Conservation (phyloP, 2,797 vertebrate genomes). For the Arremon brunneinucha region DNA sequence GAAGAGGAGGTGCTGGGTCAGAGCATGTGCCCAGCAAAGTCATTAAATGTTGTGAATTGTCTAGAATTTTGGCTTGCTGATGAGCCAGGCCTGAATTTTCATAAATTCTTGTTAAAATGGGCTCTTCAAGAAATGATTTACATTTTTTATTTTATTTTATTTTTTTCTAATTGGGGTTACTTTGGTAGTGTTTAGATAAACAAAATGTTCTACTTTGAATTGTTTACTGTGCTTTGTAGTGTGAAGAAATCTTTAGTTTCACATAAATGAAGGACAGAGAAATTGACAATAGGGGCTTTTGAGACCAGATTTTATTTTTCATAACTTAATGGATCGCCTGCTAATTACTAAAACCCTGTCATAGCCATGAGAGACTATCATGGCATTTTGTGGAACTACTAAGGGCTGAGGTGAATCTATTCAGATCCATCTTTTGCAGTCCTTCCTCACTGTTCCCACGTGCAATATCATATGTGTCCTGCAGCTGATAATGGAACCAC, state of each 20-base stretch:
- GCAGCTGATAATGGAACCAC: neutral
- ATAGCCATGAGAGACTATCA: fast-evolving
- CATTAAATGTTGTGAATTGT: neutral
- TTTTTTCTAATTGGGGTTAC: neutral
- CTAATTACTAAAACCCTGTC: neutral
- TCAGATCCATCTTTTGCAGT: neutral
- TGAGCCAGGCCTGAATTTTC: neutral
- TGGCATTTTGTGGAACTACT: neutral
- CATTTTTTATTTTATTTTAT: neutral
- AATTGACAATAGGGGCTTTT: neutral
- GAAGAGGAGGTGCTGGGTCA: neutral
- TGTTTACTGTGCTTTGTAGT: neutral
- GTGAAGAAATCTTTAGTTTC: neutral
- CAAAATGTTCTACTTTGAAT: neutral
- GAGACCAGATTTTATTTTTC: neutral
- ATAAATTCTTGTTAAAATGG: neutral
- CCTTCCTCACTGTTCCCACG: neutral
- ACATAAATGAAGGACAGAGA: neutral
- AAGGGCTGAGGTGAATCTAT: neutral
- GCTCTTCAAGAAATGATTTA: neutral
- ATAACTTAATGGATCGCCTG: neutral
- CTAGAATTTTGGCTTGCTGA: neutral
- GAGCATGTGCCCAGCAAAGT: neutral
- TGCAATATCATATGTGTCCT: neutral
- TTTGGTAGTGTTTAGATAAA: neutral